A percentile compares a stretch with the other conserved stretches of the same genome.
Conservation (phyloP, 2,797 vertebrate genomes). For the Catamblyrhynchus diadema region DNA sequence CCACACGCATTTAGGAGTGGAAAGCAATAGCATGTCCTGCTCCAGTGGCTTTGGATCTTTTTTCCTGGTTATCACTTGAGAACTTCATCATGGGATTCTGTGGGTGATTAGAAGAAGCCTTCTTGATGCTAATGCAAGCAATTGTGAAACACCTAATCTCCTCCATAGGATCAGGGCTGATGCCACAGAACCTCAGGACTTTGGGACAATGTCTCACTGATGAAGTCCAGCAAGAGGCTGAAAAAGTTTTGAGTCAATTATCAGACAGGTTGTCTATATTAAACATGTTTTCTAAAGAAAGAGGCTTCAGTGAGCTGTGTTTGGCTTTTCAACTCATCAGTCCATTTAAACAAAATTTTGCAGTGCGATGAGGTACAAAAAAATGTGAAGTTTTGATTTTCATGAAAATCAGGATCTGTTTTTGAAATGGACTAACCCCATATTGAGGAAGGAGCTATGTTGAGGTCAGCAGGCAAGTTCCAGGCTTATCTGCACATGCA, state of each 20-base stretch:
- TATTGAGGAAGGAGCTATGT: background rate
- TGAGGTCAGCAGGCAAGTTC: background rate
- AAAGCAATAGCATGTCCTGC: background rate
- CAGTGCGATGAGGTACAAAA: background rate
- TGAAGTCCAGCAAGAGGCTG: background rate
- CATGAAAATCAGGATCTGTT: background rate
- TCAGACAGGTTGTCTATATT: background rate
- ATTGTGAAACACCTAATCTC: background rate
- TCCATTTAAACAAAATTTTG: background rate
- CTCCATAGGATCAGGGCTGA: background rate
- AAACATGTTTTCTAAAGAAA: background rate
- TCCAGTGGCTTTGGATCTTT: background rate
- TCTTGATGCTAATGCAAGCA: background rate
- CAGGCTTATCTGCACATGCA: background rate
- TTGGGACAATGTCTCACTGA: background rate
- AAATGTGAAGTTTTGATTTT: background rate
- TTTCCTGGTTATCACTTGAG: background rate
- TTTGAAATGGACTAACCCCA: background rate
- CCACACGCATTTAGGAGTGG: fast-evolving
- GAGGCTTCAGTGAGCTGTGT: background rate
- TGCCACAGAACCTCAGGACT: background rate
- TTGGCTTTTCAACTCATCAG: background rate
- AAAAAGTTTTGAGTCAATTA: background rate
- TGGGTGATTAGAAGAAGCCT: background rate
- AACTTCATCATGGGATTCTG: background rate